These are phyloP conservation scores for Alcedo atthis DNA, from an alignment of 2,797 vertebrate genomes.

Conservation along the genomic window DNA sequence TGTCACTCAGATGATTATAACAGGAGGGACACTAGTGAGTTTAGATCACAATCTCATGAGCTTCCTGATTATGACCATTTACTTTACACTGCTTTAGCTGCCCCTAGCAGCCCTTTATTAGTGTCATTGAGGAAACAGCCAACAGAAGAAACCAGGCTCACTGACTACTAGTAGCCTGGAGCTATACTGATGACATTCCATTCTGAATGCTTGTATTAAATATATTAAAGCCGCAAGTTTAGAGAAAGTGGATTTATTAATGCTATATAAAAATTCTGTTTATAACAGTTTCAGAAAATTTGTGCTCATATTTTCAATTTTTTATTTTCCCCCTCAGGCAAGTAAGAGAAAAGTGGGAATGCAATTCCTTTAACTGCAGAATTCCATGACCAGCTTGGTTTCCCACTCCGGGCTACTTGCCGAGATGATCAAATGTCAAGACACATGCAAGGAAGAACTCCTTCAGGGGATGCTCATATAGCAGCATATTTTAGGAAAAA, in stretches of 20 bases:
- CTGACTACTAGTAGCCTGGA: background rate
- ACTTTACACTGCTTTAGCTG: background rate
- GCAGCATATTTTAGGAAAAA: too few relatives aligned
- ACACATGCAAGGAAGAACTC: too few relatives aligned
- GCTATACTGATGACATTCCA: fast-evolving
- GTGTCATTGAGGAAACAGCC: fast-evolving
- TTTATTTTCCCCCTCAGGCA: background rate
- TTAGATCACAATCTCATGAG: background rate
- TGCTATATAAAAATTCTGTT: background rate
- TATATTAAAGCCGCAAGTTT: background rate
- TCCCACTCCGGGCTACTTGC: too few relatives aligned
- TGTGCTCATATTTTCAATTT: background rate
- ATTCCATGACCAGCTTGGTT: background rate
- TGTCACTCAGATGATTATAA: background rate
- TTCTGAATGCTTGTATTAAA: background rate
- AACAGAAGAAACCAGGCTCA: background rate
- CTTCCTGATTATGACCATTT: background rate
- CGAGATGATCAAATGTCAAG: too few relatives aligned
- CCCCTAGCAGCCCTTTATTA: background rate
- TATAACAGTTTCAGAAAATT: background rate
- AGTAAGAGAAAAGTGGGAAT: background rate
- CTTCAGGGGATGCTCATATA: too few relatives aligned
- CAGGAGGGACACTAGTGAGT: background rate
- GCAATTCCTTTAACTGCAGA: background rate
- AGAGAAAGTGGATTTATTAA: background rate